A percentile compares a stretch with the other conserved stretches of the same genome.
These are phyloP conservation scores for Monochamus saltuarius DNA, from an alignment of 1,140 invertebrate genomes.

Conservation along the genomic window DNA sequence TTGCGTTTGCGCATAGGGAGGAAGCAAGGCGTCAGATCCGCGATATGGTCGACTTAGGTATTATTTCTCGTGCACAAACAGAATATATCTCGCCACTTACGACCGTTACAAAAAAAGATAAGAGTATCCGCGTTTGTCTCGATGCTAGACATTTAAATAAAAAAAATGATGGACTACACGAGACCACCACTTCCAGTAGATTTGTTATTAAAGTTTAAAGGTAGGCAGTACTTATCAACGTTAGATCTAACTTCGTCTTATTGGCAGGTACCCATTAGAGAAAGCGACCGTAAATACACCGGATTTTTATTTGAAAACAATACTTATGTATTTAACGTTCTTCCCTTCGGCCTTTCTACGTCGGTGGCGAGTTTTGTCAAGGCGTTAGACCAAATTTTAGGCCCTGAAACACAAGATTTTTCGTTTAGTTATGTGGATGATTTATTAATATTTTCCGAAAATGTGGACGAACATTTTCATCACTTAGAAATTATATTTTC, in stretches of 20 bases:
- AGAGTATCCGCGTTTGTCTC: conserved; percentile 1
- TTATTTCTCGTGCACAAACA: conserved; percentile 2
- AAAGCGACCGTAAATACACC: neutral
- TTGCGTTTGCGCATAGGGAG: neutral
- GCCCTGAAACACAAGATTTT: too few species aligned
- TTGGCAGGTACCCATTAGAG: too few species aligned
- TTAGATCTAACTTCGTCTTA: neutral
- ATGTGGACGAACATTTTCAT: too few species aligned
- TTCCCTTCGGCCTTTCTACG: neutral
- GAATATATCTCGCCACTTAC: conserved; percentile 14
- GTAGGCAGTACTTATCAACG: neutral
- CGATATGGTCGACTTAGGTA: conserved; percentile 3
- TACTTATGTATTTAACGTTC: neutral
- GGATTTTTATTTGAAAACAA: neutral
- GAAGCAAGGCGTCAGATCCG: neutral
- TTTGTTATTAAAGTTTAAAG: conserved; percentile 4
- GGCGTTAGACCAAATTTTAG: neutral
- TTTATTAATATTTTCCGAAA: too few species aligned
- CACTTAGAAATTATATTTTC: too few species aligned
- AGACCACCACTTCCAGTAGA: conserved; percentile 2
- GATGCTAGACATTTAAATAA: conserved; percentile 7
- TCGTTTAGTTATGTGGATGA: too few species aligned
- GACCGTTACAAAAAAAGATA: conserved; percentile 14
- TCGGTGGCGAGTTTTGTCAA: neutral
- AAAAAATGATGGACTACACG: neutral